Base-by-base conservation (phyloP, 2,113 vertebrate genomes). In the Hiodon tergisus region DNA sequence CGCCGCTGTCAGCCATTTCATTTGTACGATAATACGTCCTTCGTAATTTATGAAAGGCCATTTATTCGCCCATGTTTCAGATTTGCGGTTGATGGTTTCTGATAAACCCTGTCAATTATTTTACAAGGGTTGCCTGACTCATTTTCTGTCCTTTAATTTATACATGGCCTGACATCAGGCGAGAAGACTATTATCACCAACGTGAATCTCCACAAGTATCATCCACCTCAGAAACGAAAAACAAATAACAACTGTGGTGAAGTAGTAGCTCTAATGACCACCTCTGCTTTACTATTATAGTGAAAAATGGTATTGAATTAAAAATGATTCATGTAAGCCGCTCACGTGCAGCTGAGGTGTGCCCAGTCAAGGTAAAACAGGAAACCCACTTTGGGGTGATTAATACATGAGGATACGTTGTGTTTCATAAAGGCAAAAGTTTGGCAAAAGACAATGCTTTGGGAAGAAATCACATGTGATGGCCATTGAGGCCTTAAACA, bases 21-120 rank as follows among this genome's bases (percentile, higher is more conserved):
- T 82, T 82, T 80, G 80, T 84, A 77, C 79, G 78, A 79, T 82
- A 84, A 84, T 82, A 82, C 79, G 82, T 78, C 75, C 77, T 78
- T 85, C 83, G 84, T 87, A 80, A 79, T 81, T 84, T 86, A 84
- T 78, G 76, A 88, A 81, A 71, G 70, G 66, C 77, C 81, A 79
- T 86, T 87, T 86, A 78, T 82, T 81, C 79, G 69, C 63, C 72
- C 79, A 57, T 79, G 78, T 81, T 76, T 76, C 79, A 71, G 81
- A 82, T 83, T 82, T 72, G 78, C 72, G 67, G 80, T 72, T 81
- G 79, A 85, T 80, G 67, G 76, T 69, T 67, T 69, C 68, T 79
- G 80, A 85, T 83, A 80, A 75, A 73, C 72, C 72, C 67, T 78
- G 76, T 79, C 83, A 81, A 46, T 60, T 72, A 16, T 50, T 51